Evolutionary conservation across 37 sponge, comb jelly and placozoan species (phyloP), one percentile per base, ranked within the genome.

Genomic region (Mnemiopsis leidyi): DNA sequence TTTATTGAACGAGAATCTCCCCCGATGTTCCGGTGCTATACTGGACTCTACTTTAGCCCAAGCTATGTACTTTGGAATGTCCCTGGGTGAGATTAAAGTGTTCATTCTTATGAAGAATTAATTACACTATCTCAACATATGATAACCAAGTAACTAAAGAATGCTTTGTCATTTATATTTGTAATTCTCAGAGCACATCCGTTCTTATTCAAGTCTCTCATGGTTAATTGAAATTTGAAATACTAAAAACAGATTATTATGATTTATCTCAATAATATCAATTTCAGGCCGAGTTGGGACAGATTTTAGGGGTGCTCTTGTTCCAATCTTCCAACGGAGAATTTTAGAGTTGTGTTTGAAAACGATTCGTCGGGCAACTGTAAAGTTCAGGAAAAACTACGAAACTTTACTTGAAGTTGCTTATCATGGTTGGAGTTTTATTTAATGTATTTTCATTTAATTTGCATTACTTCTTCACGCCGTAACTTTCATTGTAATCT

Each of bases 21-120:
- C 90, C 13, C n/a, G 90, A 1, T 85, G 90, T 26, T 28, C 18
- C 35, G 90, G 90, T 16, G 40, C 90, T 20, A 85, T 85, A 16
- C 36, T 85, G 90, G 90, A 85, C 23, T 85, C 90, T 1, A 85
- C 90, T 25, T 61, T 85, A 5, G 90, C 90, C 2, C 90, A 85
- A 85, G 40, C 90, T 18, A 85, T 85, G 90, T 85, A 85, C 61
- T 85, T 85, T 85, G 90, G 90, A 3, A 85, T 85, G 90, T 85
- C 90, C 2, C 90, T 85, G 0, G 90, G 90, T 85, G 9, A 77
- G 79, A 48, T n/a, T n/a, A n/a, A n/a, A n/a, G n/a, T n/a, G n/a
- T n/a, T n/a, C n/a, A n/a, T n/a, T n/a, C n/a, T n/a, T n/a, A n/a
- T n/a, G n/a, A n/a, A n/a, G n/a, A n/a, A n/a, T n/a, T n/a, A n/a